Evolutionary conservation across 2,888 invertebrate genomes (phyloP).

Genomic region (Caenorhabditis sp.): DNA sequence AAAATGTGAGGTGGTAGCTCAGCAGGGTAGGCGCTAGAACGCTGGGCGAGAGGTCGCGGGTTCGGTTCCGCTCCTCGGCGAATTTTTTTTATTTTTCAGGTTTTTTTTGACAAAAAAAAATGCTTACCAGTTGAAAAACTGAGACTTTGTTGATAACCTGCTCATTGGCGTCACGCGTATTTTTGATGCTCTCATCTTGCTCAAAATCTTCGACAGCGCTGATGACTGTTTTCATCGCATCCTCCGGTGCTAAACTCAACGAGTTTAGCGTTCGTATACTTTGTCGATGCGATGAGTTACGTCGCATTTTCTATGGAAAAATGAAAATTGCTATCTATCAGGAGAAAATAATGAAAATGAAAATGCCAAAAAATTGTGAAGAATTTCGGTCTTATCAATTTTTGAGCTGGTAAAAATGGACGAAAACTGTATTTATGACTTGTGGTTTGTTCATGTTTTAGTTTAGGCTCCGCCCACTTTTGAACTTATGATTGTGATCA

Average conservation of each 20-base stretch:
- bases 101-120: conserved; percentile 1
- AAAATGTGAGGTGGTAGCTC: conserved; percentile 2
- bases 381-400: background rate
- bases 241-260: conserved; percentile 38
- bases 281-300: conserved; percentile 24
- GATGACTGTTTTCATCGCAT: conserved; percentile 25
- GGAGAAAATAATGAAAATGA: background rate
- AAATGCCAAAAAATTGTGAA: background rate
- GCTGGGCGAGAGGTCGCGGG: no score
- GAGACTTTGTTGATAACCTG: conserved; percentile 30
- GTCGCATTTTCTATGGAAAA: conserved; percentile 16
- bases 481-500: no score
- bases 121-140: conserved; percentile 27
- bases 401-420: no score
- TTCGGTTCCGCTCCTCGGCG: no score
- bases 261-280: conserved; percentile 42
- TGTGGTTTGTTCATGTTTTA: no score
- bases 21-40: no score
- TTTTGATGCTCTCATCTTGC: conserved; percentile 13
- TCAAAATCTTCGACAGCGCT: conserved; percentile 40
- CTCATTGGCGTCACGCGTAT: conserved; percentile 29
- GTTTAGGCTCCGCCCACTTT: no score
- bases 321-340: background rate
- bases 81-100: conserved; percentile 2
- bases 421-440: no score